Conservation (phyloP, 2,113 vertebrate genomes). For the Porphyrio hochstetteri region DNA sequence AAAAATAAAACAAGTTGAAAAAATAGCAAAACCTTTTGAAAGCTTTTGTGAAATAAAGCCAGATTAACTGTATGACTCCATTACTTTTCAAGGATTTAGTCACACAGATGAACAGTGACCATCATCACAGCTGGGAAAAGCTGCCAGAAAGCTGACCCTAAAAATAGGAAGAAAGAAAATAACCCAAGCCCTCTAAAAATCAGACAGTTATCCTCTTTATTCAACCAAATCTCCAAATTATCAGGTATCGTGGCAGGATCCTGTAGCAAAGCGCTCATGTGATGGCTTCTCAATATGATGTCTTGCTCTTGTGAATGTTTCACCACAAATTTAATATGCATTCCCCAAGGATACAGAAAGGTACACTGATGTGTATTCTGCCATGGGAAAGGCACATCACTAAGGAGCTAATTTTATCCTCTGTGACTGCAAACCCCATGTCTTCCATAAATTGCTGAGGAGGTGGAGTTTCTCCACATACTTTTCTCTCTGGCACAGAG, state of each 20-base stretch:
- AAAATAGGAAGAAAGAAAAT: constrained; percentile 60
- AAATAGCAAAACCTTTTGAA: background rate
- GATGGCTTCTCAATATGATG: background rate
- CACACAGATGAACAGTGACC: background rate
- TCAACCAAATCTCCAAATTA: background rate
- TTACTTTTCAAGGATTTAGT: background rate
- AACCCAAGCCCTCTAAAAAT: constrained; percentile 14
- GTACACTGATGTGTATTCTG: background rate
- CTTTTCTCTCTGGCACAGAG: background rate
- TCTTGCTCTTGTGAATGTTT: background rate
- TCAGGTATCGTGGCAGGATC: background rate
- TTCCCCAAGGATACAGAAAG: constrained; percentile 1
- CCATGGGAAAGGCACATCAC: constrained; percentile 25
- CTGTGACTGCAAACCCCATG: background rate
- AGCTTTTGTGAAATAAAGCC: background rate
- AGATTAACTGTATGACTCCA: background rate
- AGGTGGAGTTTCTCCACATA: constrained; percentile 46
- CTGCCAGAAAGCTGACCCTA: constrained; percentile 38
- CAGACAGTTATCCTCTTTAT: background rate
- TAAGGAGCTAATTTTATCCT: constrained; percentile 55
- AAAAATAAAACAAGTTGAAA: background rate
- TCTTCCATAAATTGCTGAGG: constrained; percentile 37
- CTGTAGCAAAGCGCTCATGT: background rate
- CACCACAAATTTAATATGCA: background rate
- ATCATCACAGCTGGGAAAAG: background rate